These are phyloP conservation scores for Alcis repandata DNA, from an alignment of 2,888 invertebrate species.

Conservation along the genomic window DNA sequence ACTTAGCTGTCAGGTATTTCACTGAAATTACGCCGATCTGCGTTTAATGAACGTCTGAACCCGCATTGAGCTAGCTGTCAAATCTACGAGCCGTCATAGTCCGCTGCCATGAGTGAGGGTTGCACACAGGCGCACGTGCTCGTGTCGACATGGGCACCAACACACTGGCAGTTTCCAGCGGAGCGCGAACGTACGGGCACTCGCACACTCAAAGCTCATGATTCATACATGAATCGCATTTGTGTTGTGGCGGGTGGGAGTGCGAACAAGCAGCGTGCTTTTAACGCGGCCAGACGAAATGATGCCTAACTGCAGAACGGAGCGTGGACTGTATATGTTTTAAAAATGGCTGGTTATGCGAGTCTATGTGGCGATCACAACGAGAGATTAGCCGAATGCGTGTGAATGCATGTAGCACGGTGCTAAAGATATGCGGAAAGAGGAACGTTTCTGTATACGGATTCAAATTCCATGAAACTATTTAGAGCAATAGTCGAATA, in stretches of 20 bases:
- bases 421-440: slow-evolving; percentile 76
- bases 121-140: slow-evolving; percentile 79
- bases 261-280: slow-evolving; percentile 86
- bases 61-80: slow-evolving; percentile 88
- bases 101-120: slow-evolving; percentile 84
- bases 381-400: slow-evolving; percentile 84
- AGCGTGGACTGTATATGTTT: slow-evolving; percentile 76
- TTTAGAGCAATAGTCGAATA: too few relatives aligned
- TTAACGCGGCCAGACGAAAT: slow-evolving; percentile 84
- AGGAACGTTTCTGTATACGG: slow-evolving; percentile 35
- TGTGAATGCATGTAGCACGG: slow-evolving; percentile 81
- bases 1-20: slow-evolving; percentile 76
- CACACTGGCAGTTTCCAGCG: slow-evolving; percentile 83
- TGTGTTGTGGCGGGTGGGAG: slow-evolving; percentile 84
- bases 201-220: slow-evolving; percentile 71
- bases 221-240: slow-evolving; percentile 78
- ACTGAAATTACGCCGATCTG: slow-evolving; percentile 81
- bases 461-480: slow-evolving; percentile 12
- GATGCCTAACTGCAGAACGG: slow-evolving; percentile 81
- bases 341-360: slow-evolving; percentile 64
- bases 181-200: slow-evolving; percentile 79
- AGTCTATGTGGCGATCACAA: slow-evolving; percentile 81
- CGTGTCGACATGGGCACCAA: slow-evolving; percentile 77
- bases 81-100: slow-evolving; percentile 87
- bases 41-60: slow-evolving; percentile 86